Percentiles rank a stretch among this genome's conserved stretches.
These are phyloP conservation scores for Macropus fuliginosus DNA, from an alignment of 2,797 vertebrate species.

Conservation along the genomic window DNA sequence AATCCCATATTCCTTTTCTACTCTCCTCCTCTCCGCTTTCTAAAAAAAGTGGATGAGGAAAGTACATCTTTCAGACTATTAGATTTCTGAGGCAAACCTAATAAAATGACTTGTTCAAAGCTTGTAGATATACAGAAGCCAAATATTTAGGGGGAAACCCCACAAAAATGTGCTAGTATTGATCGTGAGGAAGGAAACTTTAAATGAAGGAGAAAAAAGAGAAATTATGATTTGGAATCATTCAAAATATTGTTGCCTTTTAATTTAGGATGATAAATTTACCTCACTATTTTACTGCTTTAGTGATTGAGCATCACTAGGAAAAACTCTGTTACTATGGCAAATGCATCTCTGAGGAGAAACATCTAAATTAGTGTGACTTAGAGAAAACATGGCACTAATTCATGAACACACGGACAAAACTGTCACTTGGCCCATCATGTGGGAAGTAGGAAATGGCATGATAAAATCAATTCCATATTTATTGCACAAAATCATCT, in stretches of 20 bases:
- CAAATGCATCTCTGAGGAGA: not conserved
- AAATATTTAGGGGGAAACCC: not conserved
- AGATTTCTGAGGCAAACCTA: not conserved
- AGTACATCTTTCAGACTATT: not conserved
- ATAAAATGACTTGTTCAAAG: constrained; percentile 1
- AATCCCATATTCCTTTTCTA: not conserved
- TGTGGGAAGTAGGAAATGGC: rapidly evolving
- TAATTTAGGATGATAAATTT: constrained; percentile 26
- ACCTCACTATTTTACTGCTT: not conserved
- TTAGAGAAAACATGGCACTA: not conserved
- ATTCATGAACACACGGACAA: not conserved
- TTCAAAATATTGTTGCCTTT: constrained; percentile 48
- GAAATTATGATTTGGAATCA: constrained; percentile 53
- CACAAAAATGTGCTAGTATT: constrained; percentile 39
- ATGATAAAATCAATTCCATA: not conserved
- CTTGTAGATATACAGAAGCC: constrained; percentile 9
- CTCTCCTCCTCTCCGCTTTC: not conserved
- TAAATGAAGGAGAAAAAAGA: constrained; percentile 57
- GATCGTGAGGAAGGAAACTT: constrained; percentile 50
- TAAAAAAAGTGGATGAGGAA: not conserved
- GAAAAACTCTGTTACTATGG: constrained; percentile 39
- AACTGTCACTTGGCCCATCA: not conserved
- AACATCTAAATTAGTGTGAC: not conserved
- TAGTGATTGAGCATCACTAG: not conserved
- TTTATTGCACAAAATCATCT: not conserved